Evolutionary conservation across 23 tunicate species (phyloP), one percentile per base, ranked within the genome.

Genomic region (Halocynthia roretzi): DNA sequence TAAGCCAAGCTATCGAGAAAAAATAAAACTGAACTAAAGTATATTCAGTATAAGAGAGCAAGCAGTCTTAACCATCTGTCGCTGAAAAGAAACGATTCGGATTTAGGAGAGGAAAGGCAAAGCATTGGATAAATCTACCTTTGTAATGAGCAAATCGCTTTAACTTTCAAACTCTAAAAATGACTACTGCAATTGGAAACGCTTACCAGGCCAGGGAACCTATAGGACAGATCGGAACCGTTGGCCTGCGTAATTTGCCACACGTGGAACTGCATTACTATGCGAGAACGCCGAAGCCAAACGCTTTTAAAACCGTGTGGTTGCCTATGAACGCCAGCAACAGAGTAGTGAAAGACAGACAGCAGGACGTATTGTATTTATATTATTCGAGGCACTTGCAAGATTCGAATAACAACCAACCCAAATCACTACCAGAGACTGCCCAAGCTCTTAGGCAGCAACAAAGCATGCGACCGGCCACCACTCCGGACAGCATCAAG

Each of bases 311-410:
- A 20, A 89, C 95, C 7, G 85, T 89, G 11, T 89, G 95, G 95
- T 51, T 89, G 61, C 95, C 95, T 14, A 80, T 89, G 74, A 89
- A 89, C 76, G 95, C 95, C 10, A 89, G 95, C 77, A 89, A 89
- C 8, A 53, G 95, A 65, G 60, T 70, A n/a, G 82, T 83, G 6
- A 75, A 21, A 51, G 95, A 89, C 54, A 51, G 83, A 64, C 74
- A 57, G 40, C 95, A 89, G 68, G 95, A 83, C 61, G 68, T 83
- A 57, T 71, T 89, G 85, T 79, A 89, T 68, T 70, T 89, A 8
- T 80, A 89, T 73, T 89, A 89, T 61, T 89, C 95, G 14, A 71
- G 87, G 72, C 94, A 87, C 56, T 72, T 75, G 75, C 76, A 74
- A 67, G 84, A 53, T 17, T 51, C 73, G 10, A 53, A 52, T 8